A percentile compares a stretch with the other conserved stretches of the same genome.
Evolutionary conservation across 1,140 invertebrate species (phyloP).

Genomic region (Pogonomyrmex californicus): DNA sequence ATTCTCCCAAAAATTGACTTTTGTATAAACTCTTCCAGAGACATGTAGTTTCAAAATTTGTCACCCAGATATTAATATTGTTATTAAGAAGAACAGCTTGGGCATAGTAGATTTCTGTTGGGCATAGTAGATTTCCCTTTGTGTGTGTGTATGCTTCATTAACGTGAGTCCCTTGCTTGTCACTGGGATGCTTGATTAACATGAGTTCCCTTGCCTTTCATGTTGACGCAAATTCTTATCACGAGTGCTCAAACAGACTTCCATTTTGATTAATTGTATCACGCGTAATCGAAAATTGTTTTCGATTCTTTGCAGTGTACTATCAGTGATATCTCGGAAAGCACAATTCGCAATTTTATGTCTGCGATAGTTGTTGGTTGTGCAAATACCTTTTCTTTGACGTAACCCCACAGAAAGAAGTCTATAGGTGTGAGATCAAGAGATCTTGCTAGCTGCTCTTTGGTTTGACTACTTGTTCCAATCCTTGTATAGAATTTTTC

Average conservation of each 20-base stretch:
- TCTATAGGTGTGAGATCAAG: no score
- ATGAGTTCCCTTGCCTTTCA: neutral
- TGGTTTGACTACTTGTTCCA: constrained; percentile 1
- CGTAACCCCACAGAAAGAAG: no score
- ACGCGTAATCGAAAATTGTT: constrained; percentile 11
- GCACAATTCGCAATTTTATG: neutral
- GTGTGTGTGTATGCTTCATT: no score
- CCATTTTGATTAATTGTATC: neutral
- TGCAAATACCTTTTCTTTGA: neutral
- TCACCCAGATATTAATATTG: no score
- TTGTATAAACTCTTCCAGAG: neutral
- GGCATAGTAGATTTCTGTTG: neutral
- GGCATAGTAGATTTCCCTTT: neutral
- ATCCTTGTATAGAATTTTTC: constrained; percentile 7
- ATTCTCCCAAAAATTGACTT: neutral
- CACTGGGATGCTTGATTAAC: no score
- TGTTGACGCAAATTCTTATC: neutral
- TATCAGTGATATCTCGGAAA: constrained; percentile 5
- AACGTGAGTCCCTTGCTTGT: no score
- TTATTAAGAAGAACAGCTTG: no score
- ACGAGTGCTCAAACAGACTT: neutral
- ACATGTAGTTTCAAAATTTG: no score
- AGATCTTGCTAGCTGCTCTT: neutral
- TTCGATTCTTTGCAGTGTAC: neutral
- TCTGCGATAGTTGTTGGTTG: constrained; percentile 10